Conservation (phyloP, 1,140 invertebrate genomes). For the Drosophila erecta region DNA sequence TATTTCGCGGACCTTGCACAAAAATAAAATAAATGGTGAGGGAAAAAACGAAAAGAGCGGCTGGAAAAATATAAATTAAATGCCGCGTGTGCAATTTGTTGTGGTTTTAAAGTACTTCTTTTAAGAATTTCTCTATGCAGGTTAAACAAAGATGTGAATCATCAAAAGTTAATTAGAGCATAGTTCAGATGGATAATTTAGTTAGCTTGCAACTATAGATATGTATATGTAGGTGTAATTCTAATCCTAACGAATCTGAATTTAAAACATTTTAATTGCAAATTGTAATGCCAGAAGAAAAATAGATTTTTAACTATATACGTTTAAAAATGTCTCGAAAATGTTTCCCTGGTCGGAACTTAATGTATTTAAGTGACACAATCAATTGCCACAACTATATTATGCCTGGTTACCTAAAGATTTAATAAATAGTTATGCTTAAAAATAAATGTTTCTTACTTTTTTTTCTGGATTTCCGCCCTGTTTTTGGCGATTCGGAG, state of each 20-base stretch:
- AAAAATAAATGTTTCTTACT: constrained; percentile 11
- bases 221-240: no score
- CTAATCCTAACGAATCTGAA: no score
- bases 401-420: background rate
- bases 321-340: background rate
- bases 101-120: constrained; percentile 4
- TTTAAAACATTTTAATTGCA: no score
- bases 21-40: constrained; percentile 16
- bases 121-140: no score
- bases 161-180: background rate
- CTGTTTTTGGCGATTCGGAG: background rate
- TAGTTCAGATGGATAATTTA: no score
- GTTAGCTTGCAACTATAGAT: no score
- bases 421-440: background rate
- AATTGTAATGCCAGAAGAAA: no score
- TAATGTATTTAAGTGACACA: no score
- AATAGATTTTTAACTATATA: no score
- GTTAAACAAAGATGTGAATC: no score
- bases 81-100: constrained; percentile 36
- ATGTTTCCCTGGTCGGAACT: background rate
- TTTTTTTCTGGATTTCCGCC: background rate
- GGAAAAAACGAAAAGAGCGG: constrained; percentile 7
- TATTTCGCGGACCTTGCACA: constrained; percentile 51
- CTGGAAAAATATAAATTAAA: constrained; percentile 7
- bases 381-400: background rate